Evolutionary conservation across 2,888 invertebrate species (phyloP), one percentile per base, ranked within the genome.

Genomic region (Mylabris sibirica): DNA sequence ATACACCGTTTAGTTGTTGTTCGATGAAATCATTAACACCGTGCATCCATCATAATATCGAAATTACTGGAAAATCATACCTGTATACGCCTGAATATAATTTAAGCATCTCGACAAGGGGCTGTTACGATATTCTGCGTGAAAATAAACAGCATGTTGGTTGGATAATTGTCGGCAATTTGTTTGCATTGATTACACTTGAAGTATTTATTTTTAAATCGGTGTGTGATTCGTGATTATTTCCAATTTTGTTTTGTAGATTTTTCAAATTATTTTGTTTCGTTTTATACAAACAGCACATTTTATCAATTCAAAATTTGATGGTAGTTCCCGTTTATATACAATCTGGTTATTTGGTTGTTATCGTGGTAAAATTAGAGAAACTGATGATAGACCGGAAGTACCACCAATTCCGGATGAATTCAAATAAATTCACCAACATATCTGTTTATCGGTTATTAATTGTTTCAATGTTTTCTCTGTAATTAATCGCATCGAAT

Each of bases 401-500:
- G 71, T 73, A 4, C 80, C 79, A 2, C 76, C 78, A 1, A 65
- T 77, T 3, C 79, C 79, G 6, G 67, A 71, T 8, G 74, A 75
- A 68, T 49, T 70, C 26, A 63, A 59, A 64, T 66, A 30, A 35
- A 14, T 57, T 60, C 64, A 93, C 93, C 93, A 93, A 81, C 88
- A 89, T 22, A 91, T 84, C 77, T 91, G 90, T 82, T 91, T 93
- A 78, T 91, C 93, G 44, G 87, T 85, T 62, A 87, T 85, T 34
- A 93, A 82, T 65, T 88, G 86, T 81, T 89, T 90, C 63, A 92
- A 81, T 26, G 91, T 89, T 82, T 89, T 90, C 75, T 87, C 88
- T 0, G 92, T 90, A 68, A 93, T 87, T 71, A 90, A 84, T 80
- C 93, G 90, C 90, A 94, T 93, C 9, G 93, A 91, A 78, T 91